Evolutionary conservation across 2,888 invertebrate genomes (phyloP).

Genomic region (Apodemia hepburni): DNA sequence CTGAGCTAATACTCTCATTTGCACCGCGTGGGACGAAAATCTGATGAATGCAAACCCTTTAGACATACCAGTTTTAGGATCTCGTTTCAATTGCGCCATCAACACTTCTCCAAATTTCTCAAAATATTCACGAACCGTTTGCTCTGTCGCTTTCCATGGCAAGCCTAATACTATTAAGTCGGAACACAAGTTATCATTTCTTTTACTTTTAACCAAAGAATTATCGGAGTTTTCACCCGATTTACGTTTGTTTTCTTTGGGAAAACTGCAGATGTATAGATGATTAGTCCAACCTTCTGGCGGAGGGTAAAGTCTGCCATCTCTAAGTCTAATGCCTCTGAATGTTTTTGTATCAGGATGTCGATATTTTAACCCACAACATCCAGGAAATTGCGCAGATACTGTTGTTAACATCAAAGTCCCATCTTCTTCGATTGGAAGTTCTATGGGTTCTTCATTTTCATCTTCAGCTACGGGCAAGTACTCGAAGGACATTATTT

Average conservation of each 20-base stretch:
- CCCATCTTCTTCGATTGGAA: slow-evolving; percentile 97
- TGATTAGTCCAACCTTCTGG: slow-evolving; percentile 91
- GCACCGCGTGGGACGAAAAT: slow-evolving; percentile 96
- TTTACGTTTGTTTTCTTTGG: slow-evolving; percentile 96
- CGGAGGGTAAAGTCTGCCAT: slow-evolving; percentile 95
- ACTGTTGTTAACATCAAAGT: slow-evolving; percentile 95
- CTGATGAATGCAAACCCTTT: slow-evolving; percentile 99
- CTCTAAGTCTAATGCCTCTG: slow-evolving; percentile 94
- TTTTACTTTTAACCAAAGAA: slow-evolving; percentile 94
- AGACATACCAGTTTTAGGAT: slow-evolving; percentile 94
- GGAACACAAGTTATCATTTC: slow-evolving; percentile 96
- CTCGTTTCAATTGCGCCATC: slow-evolving; percentile 98
- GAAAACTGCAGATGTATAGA: slow-evolving; percentile 90
- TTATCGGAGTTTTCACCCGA: slow-evolving; percentile 93
- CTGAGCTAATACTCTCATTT: slow-evolving; percentile 95
- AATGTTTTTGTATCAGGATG: slow-evolving; percentile 95
- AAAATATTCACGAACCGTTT: slow-evolving; percentile 97
- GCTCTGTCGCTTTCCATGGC: slow-evolving; percentile 98
- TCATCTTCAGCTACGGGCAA: slow-evolving; percentile 98
- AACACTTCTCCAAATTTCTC: slow-evolving; percentile 98
- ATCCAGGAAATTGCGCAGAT: slow-evolving; percentile 97
- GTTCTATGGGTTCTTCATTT: slow-evolving; percentile 97
- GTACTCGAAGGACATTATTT: slow-evolving; percentile 81
- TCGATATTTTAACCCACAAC: slow-evolving; percentile 97
- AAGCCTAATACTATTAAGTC: slow-evolving; percentile 99